These are phyloP conservation scores for Notolabrus celidotus DNA, from an alignment of 2,797 vertebrate species.

Conservation along the genomic window DNA sequence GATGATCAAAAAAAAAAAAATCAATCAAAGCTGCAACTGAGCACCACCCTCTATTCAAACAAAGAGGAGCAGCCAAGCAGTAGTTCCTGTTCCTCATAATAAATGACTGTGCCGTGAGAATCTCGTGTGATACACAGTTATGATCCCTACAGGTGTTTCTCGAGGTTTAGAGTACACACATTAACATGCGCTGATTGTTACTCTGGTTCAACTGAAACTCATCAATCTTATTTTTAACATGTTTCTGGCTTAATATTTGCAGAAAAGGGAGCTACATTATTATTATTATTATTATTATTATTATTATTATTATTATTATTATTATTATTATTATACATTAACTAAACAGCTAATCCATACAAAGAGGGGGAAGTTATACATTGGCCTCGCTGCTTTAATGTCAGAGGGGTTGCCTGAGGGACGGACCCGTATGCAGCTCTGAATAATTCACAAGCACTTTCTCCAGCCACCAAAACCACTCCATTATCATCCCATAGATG, in stretches of 20 bases:
- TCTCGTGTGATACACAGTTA: constrained; percentile 1
- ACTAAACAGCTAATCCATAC: constrained; percentile 26
- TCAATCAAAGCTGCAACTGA: constrained; percentile 63
- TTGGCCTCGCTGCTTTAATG: constrained; percentile 56
- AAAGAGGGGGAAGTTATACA: constrained; percentile 45
- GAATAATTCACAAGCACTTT: constrained; percentile 88
- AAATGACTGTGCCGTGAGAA: constrained; percentile 3
- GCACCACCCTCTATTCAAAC: constrained; percentile 50
- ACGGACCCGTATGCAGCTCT: constrained; percentile 63
- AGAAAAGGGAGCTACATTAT: not conserved
- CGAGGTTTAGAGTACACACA: not conserved
- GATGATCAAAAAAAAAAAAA: constrained; percentile 60
- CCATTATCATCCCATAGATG: constrained; percentile 83
- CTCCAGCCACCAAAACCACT: constrained; percentile 78
- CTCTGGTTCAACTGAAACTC: constrained; percentile 18
- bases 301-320: no score
- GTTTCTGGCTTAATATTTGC: constrained; percentile 1
- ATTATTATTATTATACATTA: constrained; percentile 32
- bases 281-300: no score
- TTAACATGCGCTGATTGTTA: not conserved
- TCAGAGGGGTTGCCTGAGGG: constrained; percentile 31
- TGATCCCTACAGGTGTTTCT: constrained; percentile 7
- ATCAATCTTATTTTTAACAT: not conserved
- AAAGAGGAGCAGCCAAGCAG: constrained; percentile 31
- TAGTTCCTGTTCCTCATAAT: constrained; percentile 37